phyloP scores from a whole-genome alignment of 2,797 vertebrate species.

The Smutsia temminckii region DNA sequence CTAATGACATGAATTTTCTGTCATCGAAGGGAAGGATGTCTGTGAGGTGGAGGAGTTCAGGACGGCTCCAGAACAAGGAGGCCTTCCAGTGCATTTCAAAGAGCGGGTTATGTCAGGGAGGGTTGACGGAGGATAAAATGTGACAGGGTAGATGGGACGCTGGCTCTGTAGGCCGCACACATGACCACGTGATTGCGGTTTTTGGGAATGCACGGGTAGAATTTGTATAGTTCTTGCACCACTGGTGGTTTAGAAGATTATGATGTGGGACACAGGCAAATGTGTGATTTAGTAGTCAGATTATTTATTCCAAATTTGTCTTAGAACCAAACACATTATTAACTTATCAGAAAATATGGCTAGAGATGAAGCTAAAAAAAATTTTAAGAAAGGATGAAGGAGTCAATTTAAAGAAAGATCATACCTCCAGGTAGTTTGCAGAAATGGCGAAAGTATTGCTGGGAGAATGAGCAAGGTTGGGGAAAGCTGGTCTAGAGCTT shows the following conservation, averaged over 20 bases:
- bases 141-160: accelerated
- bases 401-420: background rate
- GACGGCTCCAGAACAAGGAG: background rate
- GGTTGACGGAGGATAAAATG: background rate
- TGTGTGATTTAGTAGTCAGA: background rate
- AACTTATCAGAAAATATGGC: background rate
- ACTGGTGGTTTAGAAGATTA: background rate
- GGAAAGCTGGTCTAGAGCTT: background rate
- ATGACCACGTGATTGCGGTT: accelerated
- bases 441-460: background rate
- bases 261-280: background rate
- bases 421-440: background rate
- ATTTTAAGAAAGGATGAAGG: background rate
- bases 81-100: background rate
- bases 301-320: background rate
- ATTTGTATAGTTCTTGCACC: background rate
- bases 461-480: too few species aligned
- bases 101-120: background rate
- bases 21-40: background rate
- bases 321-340: background rate
- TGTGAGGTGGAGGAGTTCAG: background rate
- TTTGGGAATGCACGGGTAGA: background rate
- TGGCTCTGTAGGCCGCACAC: accelerated
- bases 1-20: background rate
- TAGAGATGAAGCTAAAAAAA: background rate